Evolutionary conservation across 2,797 vertebrate genomes (phyloP).

Genomic region (Periophthalmus magnuspinnatus): DNA sequence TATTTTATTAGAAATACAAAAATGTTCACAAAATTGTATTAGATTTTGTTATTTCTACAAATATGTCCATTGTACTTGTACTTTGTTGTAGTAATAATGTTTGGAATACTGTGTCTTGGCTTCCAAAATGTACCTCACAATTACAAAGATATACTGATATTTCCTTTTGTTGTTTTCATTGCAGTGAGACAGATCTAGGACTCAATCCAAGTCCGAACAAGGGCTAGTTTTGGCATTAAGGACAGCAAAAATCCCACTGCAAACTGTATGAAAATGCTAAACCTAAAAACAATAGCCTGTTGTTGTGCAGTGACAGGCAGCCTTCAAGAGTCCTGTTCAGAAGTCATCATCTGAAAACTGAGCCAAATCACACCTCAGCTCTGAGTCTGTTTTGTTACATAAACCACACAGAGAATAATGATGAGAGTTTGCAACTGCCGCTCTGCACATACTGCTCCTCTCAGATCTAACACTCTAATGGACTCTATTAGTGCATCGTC

Average conservation of each 20-base stretch:
- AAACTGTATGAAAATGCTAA: background rate
- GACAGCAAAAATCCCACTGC: background rate
- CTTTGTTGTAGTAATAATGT: too few species aligned
- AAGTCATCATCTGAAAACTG: conserved; percentile 28
- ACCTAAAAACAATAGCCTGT: background rate
- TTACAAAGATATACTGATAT: background rate
- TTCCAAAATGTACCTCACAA: too few species aligned
- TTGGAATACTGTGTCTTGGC: too few species aligned
- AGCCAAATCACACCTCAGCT: conserved; percentile 39
- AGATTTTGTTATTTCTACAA: too few species aligned
- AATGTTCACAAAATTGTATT: too few species aligned
- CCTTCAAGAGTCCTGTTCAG: conserved; percentile 8
- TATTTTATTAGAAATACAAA: too few species aligned
- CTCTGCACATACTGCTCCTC: conserved; percentile 28
- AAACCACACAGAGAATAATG: conserved; percentile 26
- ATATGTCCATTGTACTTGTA: too few species aligned
- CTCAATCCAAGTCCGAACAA: background rate
- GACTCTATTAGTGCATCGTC: background rate
- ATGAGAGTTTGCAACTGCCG: conserved; percentile 4
- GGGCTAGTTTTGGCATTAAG: background rate
- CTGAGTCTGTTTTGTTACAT: conserved; percentile 15
- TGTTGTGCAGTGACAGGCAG: conserved; percentile 3
- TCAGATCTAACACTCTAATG: background rate
- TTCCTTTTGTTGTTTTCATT: background rate
- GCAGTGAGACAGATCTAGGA: background rate